Base-by-base conservation (phyloP, 2,888 invertebrate genomes). In the Callyntrura sp. region DNA sequence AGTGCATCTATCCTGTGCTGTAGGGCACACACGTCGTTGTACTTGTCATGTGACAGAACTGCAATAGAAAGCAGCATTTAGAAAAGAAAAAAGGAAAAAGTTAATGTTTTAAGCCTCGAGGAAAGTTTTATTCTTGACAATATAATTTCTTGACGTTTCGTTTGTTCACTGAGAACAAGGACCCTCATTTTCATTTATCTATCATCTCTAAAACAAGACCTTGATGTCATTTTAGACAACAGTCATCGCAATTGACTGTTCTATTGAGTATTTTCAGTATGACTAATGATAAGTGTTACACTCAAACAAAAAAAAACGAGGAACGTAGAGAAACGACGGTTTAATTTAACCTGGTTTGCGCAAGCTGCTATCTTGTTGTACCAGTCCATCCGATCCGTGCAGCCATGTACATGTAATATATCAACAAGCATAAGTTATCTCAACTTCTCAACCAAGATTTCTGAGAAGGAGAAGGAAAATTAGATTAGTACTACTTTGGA, bases 211-310 rank as follows among this genome's bases (percentile, higher is more conserved):
- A 70, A 20, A 76, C 45, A 76, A 76, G 73, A 76, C 73, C 73
- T 76, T 76, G 73, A 76, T 76, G 73, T 76, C 73, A 76, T 76
- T 76, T 76, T 43, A 45, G 48, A 76, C 48, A 76, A 20, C n/a
- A 28, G 20, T 28, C 25, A 68, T n/a, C n/a, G n/a, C 20, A 12
- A 20, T 4, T 48, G 45, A 48, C 73, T 76, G 12, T 11, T 76
- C 23, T 20, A 20, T 28, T 65, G 28, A 28, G 25, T 20, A 23
- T 12, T 60, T 60, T 60, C 60, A 3, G 60, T 60, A 20, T 60
- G 60, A 60, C 60, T 60, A 60, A 60, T 60, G 60, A 60, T 23
- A 1, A 23, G 3, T 17, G 23, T 23, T 20, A 11, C 23, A 17
- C 57, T 11, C 9, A 45, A 55, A 55, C 55, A 55, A 55, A 14